Evolutionary conservation across 2,888 invertebrate species (phyloP).

Genomic region (Chalcosyrphus nemorum): DNA sequence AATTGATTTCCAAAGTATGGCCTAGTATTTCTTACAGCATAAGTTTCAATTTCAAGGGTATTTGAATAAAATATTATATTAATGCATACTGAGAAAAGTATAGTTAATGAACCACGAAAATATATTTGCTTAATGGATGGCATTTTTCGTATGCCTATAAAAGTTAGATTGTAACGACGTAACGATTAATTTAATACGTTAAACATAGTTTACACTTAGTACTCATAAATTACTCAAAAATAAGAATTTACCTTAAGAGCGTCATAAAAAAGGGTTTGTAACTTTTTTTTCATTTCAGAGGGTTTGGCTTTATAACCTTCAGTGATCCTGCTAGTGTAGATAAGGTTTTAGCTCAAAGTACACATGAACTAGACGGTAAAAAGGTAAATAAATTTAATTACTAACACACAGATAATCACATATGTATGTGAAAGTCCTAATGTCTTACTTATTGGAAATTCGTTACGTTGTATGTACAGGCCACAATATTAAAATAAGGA

Average conservation of each 20-base stretch:
- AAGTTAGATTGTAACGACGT: no score
- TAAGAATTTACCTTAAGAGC: background rate
- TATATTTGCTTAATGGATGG: no score
- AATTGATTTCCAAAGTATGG: no score
- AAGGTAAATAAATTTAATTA: constrained; percentile 88
- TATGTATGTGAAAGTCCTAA: background rate
- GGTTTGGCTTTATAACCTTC: constrained; percentile 99
- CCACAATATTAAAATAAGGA: background rate
- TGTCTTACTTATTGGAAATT: background rate
- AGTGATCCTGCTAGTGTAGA: constrained; percentile 99
- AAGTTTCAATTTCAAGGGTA: no score
- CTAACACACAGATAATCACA: background rate
- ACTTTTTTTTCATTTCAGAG: constrained; percentile 87
- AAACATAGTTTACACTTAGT: background rate
- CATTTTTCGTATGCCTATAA: no score
- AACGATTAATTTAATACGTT: no score
- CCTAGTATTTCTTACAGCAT: no score
- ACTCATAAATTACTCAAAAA: background rate
- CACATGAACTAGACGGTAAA: constrained; percentile 99
- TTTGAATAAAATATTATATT: no score
- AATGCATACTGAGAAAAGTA: no score
- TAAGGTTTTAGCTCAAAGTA: constrained; percentile 98
- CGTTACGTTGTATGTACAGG: background rate
- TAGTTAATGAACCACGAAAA: no score
- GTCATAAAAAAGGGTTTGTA: background rate